These are phyloP conservation scores for Athene noctua DNA, from an alignment of 2,113 vertebrate species.

Conservation along the genomic window DNA sequence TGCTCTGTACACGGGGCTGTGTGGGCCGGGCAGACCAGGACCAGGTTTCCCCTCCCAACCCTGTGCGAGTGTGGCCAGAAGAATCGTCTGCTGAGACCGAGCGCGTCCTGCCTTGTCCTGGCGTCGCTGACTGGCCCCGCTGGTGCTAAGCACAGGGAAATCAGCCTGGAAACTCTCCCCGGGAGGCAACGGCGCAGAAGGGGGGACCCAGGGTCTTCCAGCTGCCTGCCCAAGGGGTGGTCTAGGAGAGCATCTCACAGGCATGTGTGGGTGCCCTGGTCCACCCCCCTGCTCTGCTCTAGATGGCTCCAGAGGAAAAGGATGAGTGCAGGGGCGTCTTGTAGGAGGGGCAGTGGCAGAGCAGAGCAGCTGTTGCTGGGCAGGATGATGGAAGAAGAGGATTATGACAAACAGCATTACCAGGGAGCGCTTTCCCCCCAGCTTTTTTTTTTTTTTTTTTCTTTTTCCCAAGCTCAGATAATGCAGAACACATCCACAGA, in stretches of 20 bases:
- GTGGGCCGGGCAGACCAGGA: not conserved
- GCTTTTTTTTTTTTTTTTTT: not conserved
- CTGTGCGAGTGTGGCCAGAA: not conserved
- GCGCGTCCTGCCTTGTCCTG: not conserved
- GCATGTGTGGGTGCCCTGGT: not conserved
- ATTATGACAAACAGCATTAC: not conserved
- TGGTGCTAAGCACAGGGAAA: fast-evolving
- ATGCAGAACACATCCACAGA: not conserved
- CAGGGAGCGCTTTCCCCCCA: not conserved
- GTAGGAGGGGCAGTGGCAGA: not conserved
- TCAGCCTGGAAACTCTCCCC: not conserved
- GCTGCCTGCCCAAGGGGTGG: not conserved
- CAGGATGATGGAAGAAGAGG: not conserved
- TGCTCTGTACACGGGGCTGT: fast-evolving
- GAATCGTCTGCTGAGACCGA: not conserved
- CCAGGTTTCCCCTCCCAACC: not conserved
- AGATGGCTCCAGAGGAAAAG: fast-evolving
- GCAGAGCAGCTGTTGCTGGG: not conserved
- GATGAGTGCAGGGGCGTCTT: not conserved
- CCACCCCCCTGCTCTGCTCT: not conserved
- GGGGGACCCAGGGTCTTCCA: not conserved
- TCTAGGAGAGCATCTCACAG: not conserved
- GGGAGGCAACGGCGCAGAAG: not conserved
- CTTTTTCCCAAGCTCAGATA: not conserved
- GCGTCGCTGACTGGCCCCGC: fast-evolving